Evolutionary conservation across 2,797 vertebrate genomes (phyloP).

Genomic region (Nyctibius grandis): DNA sequence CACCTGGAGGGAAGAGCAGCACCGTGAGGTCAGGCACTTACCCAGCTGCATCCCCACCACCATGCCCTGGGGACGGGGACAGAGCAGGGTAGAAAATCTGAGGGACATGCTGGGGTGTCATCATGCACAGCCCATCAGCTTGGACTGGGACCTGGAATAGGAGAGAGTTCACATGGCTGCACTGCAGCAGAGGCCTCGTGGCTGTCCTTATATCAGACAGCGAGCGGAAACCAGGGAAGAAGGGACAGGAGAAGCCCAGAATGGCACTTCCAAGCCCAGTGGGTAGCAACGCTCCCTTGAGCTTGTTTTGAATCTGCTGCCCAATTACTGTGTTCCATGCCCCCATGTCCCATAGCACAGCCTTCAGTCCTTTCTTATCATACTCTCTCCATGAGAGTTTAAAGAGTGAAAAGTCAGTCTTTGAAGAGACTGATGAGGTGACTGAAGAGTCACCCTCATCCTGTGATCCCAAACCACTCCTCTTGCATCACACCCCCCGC

Average conservation of each 20-base stretch:
- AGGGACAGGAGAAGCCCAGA: neutral
- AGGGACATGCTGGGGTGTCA: neutral
- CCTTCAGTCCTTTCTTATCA: neutral
- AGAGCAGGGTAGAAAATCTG: neutral
- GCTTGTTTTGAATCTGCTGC: neutral
- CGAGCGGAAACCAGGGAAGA: neutral
- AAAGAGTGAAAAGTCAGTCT: neutral
- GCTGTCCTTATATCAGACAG: neutral
- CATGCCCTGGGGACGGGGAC: neutral
- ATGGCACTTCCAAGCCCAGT: neutral
- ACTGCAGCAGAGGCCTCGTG: neutral
- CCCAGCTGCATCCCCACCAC: neutral
- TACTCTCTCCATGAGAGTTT: neutral
- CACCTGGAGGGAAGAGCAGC: slow-evolving; percentile 75
- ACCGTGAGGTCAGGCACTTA: neutral
- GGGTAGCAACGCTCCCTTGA: neutral
- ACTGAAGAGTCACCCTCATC: neutral
- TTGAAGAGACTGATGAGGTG: neutral
- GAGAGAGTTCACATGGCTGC: neutral
- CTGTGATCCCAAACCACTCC: neutral
- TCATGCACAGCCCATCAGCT: neutral
- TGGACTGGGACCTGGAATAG: neutral
- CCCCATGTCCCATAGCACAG: neutral
- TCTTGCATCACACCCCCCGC: neutral
- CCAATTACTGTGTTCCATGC: neutral